Evolutionary conservation across 1,140 invertebrate species (phyloP).

Genomic region (Drosophila ambigua): DNA sequence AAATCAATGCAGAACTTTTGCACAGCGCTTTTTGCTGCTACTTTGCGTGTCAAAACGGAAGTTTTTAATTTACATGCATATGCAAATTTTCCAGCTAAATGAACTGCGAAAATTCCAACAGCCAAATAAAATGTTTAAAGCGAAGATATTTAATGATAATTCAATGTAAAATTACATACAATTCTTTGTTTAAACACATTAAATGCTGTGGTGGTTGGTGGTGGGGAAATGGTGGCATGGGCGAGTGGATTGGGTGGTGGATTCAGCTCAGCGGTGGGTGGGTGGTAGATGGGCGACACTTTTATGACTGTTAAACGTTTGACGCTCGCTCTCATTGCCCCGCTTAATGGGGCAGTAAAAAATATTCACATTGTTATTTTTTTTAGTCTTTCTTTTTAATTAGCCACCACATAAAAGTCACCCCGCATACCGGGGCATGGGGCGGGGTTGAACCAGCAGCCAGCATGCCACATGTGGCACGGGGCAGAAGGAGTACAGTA

Average conservation of each 20-base stretch:
- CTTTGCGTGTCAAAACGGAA: slow-evolving; percentile 59
- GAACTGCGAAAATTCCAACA: slow-evolving; percentile 26
- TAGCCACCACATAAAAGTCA: slow-evolving; percentile 72
- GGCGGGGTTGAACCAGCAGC: slow-evolving; percentile 4
- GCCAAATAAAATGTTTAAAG: slow-evolving; percentile 18
- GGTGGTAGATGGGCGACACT: slow-evolving; percentile 18
- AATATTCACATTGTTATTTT: slow-evolving; percentile 27
- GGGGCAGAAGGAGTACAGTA: slow-evolving; percentile 14
- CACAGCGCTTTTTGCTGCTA: slow-evolving; percentile 36
- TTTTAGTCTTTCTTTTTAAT: slow-evolving; percentile 65
- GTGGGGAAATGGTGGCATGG: neutral
- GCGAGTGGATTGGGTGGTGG: neutral
- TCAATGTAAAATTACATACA: slow-evolving; percentile 44
- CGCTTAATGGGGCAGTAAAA: slow-evolving; percentile 50
- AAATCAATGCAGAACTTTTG: slow-evolving; percentile 41
- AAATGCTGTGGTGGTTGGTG: slow-evolving; percentile 48
- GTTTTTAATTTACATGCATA: slow-evolving; percentile 77
- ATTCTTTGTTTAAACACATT: slow-evolving; percentile 54
- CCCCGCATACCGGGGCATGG: slow-evolving; percentile 17
- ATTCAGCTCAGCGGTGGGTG: neutral
- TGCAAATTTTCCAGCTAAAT: slow-evolving; percentile 66
- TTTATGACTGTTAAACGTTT: slow-evolving; percentile 73
- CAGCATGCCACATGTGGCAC: slow-evolving; percentile 74
- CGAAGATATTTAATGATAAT: slow-evolving; percentile 52
- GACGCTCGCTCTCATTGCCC: slow-evolving; percentile 48